Base-by-base conservation (phyloP, 30 jellyfish, hydroid and myxozoan species). In the Aurelia sp. region DNA sequence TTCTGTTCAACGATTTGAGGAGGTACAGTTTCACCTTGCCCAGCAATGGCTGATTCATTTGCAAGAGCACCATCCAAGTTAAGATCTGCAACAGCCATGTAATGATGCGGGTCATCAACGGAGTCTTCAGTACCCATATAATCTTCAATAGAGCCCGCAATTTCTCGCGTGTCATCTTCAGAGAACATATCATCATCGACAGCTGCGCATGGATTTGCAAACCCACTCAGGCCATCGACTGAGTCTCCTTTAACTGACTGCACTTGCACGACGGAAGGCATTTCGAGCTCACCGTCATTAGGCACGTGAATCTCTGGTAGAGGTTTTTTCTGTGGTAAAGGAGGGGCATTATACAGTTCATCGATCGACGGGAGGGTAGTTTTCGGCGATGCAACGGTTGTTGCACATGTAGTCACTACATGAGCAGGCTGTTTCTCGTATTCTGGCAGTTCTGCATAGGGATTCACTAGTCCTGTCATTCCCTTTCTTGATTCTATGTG, bases 391-490 rank as follows among this genome's bases (percentile, higher is more conserved):
- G 19, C 53, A 2, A 81, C 67, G 5, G 67, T 67, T 5, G 74
- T 50, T 8, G 83, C 53, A 59, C 58, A 65, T 44, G 83, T 20
- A 63, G 58, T 67, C 18, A 18, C 58, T 7, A 67, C 62, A 35
- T 22, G n/a, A 2, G 66, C 15, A 16, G 17, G 62, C 35, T 50
- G 31, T 18, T 37, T 66, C 20, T 81, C 83, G 15, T 22, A 18
- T 40, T 81, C 90, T 6, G 81, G 84, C 47, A 67, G 64, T 33
- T 81, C 90, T 52, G 73, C 62, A 58, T 66, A 81, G 19, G 90
- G 90, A 67, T 81, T 81, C 4, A 81, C 76, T 23, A 81, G 35
- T 13, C 90, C 90, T 3, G 83, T 67, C 75, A 81, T 81, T 12
- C 83, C 83, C 12, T 81, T 55, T 11, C 55, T 70, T 58, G 51